Base-by-base conservation (phyloP, 2,113 vertebrate species). In the Chroicocephalus ridibundus region DNA sequence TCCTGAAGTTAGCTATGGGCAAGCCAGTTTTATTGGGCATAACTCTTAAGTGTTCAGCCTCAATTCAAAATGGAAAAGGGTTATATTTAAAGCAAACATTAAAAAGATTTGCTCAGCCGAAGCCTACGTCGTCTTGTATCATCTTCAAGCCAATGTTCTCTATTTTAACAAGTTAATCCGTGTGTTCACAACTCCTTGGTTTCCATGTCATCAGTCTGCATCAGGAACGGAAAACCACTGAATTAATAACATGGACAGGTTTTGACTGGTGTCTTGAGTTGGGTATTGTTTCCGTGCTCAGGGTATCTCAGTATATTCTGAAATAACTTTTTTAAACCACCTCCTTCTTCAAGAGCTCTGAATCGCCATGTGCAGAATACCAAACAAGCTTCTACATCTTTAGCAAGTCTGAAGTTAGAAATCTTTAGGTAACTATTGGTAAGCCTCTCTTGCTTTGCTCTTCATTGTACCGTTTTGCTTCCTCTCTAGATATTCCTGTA, bases 401-500 rank as follows among this genome's bases (percentile, higher is more conserved):
- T 6, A 44, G 49, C n/a, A 11, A 25, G 27, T 5, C 42, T n/a
- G 49, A 58, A n/a, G 55, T 38, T 36, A 21, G 13, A 25, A 5
- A 6, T 11, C 58, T 15, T 20, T 11, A 13, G 10, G 15, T 29
- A 10, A 5, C 24, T 34, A 4, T 2, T 16, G 58, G 40, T 21
- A 15, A 49, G 18, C 42, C 19, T 42, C 46, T 15, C 2, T 65
- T 29, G 5, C 51, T 38, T 10, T 24, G 31, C 9, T 44, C n/a
- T 11, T 91, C 36, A 86, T 3, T 2, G 26, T 32, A 0, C 11
- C 8, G 2, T n/a, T 74, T 2, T 88, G 25, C 49, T 74, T 29
- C 90, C 78, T 55, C 3, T 2, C 21, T 94, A 99, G 99, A 99
- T 92, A 99, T 99, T 85, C 99, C 99, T 0, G 99, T 99, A 49